Conservation (phyloP, 2,797 vertebrate species). For the Periparus ater region DNA sequence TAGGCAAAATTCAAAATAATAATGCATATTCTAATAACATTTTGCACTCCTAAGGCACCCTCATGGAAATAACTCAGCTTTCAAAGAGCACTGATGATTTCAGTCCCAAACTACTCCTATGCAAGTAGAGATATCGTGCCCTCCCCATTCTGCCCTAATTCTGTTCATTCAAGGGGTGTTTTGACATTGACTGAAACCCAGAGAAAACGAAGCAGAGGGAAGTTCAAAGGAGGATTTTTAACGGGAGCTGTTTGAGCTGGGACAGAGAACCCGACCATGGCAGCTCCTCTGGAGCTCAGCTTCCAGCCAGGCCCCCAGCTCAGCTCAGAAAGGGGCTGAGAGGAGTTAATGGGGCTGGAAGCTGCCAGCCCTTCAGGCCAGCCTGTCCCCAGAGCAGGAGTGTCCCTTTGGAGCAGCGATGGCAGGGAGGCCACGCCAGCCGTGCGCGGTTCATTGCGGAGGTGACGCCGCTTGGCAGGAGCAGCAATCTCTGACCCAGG, state of each 20-base stretch:
- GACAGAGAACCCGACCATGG: background rate
- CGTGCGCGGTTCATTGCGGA: fast-evolving
- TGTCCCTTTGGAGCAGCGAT: background rate
- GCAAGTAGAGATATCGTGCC: background rate
- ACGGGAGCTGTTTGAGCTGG: background rate
- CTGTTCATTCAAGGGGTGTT: background rate
- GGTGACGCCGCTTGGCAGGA: background rate
- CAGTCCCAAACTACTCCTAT: background rate
- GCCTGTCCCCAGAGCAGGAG: background rate
- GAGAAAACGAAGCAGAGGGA: background rate
- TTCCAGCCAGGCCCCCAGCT: background rate
- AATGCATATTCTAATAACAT: constrained; percentile 59
- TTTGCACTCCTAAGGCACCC: constrained; percentile 35
- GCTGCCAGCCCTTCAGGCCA: background rate
- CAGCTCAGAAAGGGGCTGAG: background rate
- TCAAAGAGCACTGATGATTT: constrained; percentile 11
- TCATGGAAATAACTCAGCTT: constrained; percentile 8
- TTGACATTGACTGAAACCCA: constrained; percentile 12
- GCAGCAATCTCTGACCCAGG: background rate
- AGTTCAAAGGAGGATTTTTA: constrained; percentile 15
- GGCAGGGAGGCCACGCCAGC: background rate
- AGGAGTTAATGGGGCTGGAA: background rate
- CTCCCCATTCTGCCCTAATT: background rate
- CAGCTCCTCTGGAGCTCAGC: background rate
- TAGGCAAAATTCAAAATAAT: constrained; percentile 54